These are phyloP conservation scores for Cephalopterus ornatus DNA, from an alignment of 2,113 vertebrate genomes.

Conservation along the genomic window DNA sequence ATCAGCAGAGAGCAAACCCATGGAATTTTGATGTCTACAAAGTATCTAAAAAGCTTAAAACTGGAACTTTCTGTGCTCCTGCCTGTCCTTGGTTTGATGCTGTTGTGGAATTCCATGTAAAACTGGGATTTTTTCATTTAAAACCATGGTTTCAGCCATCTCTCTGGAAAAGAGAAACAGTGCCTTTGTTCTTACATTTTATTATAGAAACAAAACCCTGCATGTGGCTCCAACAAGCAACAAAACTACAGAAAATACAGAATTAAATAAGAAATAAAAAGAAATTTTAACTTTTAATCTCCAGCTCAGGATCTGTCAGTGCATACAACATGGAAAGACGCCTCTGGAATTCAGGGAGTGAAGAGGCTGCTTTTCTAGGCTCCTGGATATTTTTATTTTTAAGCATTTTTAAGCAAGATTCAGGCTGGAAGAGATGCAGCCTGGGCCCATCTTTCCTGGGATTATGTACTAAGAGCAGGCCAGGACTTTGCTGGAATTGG, in stretches of 20 bases:
- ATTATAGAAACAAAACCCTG: neutral
- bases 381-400: neutral
- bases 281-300: neutral
- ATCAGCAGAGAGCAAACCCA: neutral
- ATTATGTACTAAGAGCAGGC: fast-evolving
- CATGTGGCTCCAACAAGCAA: neutral
- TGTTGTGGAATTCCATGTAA: fast-evolving
- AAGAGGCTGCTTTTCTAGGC: neutral
- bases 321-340: fast-evolving
- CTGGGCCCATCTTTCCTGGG: neutral
- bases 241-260: neutral
- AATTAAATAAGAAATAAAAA: neutral
- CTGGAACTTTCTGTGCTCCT: fast-evolving
- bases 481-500: neutral
- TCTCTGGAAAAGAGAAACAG: neutral
- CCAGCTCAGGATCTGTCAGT: neutral
- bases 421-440: neutral
- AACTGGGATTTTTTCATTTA: neutral
- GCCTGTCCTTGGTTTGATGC: fast-evolving
- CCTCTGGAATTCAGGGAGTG: neutral
- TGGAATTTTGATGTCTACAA: neutral
- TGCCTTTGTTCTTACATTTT: neutral
- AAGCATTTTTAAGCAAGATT: neutral
- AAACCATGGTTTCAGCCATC: neutral
- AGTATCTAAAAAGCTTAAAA: neutral